Evolutionary conservation across 2,113 vertebrate genomes (phyloP).

Genomic region (Plecturocebus donacophilus): DNA sequence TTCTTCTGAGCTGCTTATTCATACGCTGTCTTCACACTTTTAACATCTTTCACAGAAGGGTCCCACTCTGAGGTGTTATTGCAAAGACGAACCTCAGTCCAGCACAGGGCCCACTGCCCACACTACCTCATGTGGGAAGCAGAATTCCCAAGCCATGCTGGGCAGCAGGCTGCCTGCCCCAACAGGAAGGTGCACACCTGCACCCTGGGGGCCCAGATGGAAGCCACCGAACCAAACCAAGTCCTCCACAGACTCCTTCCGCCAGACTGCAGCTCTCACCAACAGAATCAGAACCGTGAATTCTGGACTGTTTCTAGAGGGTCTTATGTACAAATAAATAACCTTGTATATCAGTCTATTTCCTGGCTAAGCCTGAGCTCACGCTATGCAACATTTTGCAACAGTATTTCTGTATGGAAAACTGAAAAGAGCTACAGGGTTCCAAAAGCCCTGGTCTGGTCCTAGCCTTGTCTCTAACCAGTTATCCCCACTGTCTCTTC

Average conservation of each 20-base stretch:
- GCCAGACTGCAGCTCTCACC: rapidly evolving
- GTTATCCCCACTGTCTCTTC: no score
- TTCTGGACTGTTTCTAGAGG: rapidly evolving
- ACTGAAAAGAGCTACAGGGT: background rate
- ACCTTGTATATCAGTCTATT: rapidly evolving
- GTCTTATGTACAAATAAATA: no score
- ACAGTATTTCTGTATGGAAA: background rate
- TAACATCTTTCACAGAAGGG: rapidly evolving
- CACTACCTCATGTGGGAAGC: rapidly evolving
- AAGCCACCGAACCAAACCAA: no score
- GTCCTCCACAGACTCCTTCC: no score
- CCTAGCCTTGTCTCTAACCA: background rate
- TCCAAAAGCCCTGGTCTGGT: background rate
- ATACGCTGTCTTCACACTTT: rapidly evolving
- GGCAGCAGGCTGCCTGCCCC: rapidly evolving
- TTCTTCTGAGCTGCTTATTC: rapidly evolving
- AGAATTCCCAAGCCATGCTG: rapidly evolving
- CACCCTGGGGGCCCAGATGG: no score
- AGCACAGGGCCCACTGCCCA: rapidly evolving
- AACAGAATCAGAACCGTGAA: rapidly evolving
- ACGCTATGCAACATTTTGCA: rapidly evolving
- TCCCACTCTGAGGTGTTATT: background rate
- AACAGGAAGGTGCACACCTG: rapidly evolving
- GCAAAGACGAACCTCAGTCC: background rate
- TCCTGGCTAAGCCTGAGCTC: background rate